Evolutionary conservation across 2,797 vertebrate species (phyloP).

Genomic region (Hydrocynus forskahlii): DNA sequence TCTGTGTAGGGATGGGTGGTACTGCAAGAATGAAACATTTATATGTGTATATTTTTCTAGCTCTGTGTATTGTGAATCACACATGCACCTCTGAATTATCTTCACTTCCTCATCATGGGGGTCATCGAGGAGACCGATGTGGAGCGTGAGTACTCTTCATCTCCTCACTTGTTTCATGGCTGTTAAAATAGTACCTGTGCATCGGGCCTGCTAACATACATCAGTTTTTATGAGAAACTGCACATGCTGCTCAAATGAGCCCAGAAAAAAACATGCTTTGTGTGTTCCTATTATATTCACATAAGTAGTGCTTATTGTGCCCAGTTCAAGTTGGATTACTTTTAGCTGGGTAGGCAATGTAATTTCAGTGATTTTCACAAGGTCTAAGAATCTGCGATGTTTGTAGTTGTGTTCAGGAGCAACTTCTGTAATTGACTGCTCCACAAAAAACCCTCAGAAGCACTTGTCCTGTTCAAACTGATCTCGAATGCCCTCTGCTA

Average conservation of each 20-base stretch:
- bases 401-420: not conserved
- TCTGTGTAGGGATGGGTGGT: no score
- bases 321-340: not conserved
- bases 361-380: not conserved
- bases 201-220: not conserved
- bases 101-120: constrained; percentile 54
- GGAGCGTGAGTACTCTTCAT: constrained; percentile 76
- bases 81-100: constrained; percentile 60
- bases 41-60: not conserved
- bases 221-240: not conserved
- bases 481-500: not conserved
- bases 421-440: not conserved
- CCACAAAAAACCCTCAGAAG: no score
- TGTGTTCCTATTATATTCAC: no score
- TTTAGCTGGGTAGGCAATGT: not conserved
- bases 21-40: not conserved
- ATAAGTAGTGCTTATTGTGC: no score
- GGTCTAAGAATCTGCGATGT: not conserved
- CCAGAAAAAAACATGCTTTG: no score
- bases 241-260: not conserved
- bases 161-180: not conserved
- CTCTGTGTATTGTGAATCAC: constrained; percentile 16
- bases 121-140: constrained; percentile 78
- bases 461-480: not conserved
- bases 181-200: not conserved